Evolutionary conservation across 2,888 invertebrate genomes (phyloP).

Genomic region (Dorcus parallelipipedus): DNA sequence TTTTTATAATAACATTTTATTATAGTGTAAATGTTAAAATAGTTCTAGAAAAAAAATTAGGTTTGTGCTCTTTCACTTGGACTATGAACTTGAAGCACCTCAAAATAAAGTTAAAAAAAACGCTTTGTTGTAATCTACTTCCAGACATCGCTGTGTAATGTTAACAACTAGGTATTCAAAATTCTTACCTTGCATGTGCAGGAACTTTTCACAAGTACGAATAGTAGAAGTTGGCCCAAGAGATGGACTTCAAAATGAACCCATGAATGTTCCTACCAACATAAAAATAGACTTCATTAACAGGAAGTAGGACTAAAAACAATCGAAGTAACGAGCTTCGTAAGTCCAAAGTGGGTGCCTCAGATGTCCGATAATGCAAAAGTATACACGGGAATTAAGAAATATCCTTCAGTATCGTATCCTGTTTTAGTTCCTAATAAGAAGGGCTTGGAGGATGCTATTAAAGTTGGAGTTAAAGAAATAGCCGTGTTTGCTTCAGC

Average conservation of each 20-base stretch:
- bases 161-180: too few relatives aligned
- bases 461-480: slow-evolving; percentile 77
- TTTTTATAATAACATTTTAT: too few relatives aligned
- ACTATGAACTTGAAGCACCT: too few relatives aligned
- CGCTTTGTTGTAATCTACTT: too few relatives aligned
- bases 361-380: slow-evolving; percentile 91
- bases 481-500: slow-evolving; percentile 95
- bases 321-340: slow-evolving; percentile 95
- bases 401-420: slow-evolving; percentile 70
- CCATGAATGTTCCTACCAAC: slow-evolving; percentile 74
- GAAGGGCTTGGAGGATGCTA: slow-evolving; percentile 83
- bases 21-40: too few relatives aligned
- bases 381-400: slow-evolving; percentile 70
- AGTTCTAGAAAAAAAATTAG: too few relatives aligned
- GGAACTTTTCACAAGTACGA: slow-evolving; percentile 52
- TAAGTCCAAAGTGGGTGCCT: slow-evolving; percentile 98
- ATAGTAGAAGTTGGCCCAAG: slow-evolving; percentile 98
- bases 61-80: too few relatives aligned
- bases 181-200: too few relatives aligned
- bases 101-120: too few relatives aligned
- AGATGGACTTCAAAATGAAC: slow-evolving; percentile 97
- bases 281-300: slow-evolving; percentile 90
- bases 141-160: too few relatives aligned
- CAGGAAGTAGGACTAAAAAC: slow-evolving; percentile 76
- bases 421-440: slow-evolving; percentile 93